A percentile compares a stretch with the other conserved stretches of the same genome.
These are phyloP conservation scores for Cantharis flavilabris DNA, from an alignment of 2,888 invertebrate species.

Conservation along the genomic window DNA sequence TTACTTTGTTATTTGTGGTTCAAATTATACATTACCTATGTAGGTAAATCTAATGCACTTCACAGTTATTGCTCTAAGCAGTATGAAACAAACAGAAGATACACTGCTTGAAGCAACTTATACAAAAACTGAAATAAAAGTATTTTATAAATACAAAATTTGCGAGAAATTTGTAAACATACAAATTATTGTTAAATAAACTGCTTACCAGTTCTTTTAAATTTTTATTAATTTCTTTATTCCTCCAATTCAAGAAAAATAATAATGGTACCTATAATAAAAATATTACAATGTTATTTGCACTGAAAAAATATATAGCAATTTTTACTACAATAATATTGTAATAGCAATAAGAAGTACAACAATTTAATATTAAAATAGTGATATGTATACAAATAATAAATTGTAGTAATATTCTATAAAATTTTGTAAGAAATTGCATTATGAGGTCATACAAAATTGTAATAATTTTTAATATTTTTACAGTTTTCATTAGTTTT, in stretches of 20 bases:
- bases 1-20: background rate
- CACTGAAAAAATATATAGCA: too few relatives aligned
- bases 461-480: too few relatives aligned
- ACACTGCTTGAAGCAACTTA: background rate
- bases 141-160: background rate
- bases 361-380: too few relatives aligned
- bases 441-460: too few relatives aligned
- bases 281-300: too few relatives aligned
- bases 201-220: background rate
- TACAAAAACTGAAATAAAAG: background rate
- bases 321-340: too few relatives aligned
- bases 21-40: background rate
- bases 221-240: background rate
- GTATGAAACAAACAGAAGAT: background rate
- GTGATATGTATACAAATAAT: too few relatives aligned
- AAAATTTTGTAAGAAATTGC: too few relatives aligned
- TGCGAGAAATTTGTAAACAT: background rate
- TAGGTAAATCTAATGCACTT: background rate
- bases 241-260: background rate
- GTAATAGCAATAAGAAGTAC: too few relatives aligned
- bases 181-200: conserved; percentile 1
- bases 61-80: background rate
- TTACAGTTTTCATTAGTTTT: too few relatives aligned
- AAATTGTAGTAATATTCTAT: too few relatives aligned
- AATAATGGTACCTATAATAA: too few relatives aligned